Base-by-base conservation (phyloP, 2,797 vertebrate species). In the Chanos chanos region DNA sequence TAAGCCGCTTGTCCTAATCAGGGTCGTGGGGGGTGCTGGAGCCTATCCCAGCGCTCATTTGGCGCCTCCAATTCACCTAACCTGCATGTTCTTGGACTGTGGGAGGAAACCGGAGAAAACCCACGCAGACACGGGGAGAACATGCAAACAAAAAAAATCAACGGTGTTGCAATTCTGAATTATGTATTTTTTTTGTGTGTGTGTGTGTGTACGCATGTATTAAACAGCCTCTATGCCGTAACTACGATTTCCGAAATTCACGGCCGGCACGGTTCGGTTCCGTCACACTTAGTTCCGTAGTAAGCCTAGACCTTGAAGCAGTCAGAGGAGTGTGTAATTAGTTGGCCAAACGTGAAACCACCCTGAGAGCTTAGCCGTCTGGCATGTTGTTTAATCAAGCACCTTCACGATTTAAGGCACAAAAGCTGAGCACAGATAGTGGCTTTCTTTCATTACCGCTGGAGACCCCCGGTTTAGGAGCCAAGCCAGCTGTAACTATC, bases 261-360 rank as follows among this genome's bases (percentile, higher is more conserved):
- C 73, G 71, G 76, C 81, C 21, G 75, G 60, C 73, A 74, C 74
- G 83, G 69, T 64, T 75, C 75, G 56, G 36, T 63, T 22, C 68
- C 79, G 72, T 76, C 71, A 40, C 81, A 67, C 80, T 83, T 84
- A 81, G 89, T 81, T 82, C 75, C 73, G 71, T 72, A 66, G 73
- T 49, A 76, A 82, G 77, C 75, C 71, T 76, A 81, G 79, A 81
- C 71, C 77, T 85, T 83, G n/a, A 83, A 84, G 76, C 74, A 78
- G 72, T 75, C 82, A 82, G 76, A 66, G n/a, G 54, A 81, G 64
- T 69, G 72, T 78, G 79, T 83, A 83, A 89, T 85, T 85, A 78
- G 72, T 71, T 81, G 77, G 64, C 62, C 64, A 68, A 55, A 74
- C 69, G 49, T 55, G 65, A 71, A 73, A 64, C 43, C 28, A 51